phyloP scores from a whole-genome alignment of 1,140 invertebrate genomes.

The Macrobrachium rosenbergii region DNA sequence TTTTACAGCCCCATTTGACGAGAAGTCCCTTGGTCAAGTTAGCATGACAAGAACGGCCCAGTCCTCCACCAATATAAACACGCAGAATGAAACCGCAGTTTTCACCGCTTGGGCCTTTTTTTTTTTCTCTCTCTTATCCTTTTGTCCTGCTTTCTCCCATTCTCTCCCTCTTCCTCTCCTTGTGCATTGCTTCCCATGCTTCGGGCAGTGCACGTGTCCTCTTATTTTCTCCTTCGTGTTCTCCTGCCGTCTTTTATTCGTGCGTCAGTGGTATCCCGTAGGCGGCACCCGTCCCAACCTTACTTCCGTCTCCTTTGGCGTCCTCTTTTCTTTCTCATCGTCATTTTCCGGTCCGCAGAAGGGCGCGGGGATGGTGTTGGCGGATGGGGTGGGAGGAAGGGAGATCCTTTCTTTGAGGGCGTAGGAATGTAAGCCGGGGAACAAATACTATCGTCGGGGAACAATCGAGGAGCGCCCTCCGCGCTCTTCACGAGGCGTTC shows the following conservation, averaged over 20 bases:
- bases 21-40: too few species aligned
- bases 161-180: neutral
- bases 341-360: neutral
- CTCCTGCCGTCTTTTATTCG: neutral
- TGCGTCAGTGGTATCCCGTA: too few species aligned
- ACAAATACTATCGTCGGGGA: too few species aligned
- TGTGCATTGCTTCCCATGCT: neutral
- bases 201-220: neutral
- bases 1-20: too few species aligned
- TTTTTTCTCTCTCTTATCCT: constrained; percentile 5
- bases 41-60: too few species aligned
- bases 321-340: neutral
- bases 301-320: too few species aligned
- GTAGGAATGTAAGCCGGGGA: neutral
- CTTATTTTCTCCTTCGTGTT: neutral
- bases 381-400: neutral
- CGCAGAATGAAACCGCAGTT: too few species aligned
- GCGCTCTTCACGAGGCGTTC: neutral
- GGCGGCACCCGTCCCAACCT: too few species aligned
- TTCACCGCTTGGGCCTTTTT: neutral
- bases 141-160: constrained; percentile 31
- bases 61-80: too few species aligned
- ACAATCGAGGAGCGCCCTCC: neutral
- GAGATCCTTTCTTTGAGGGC: neutral
- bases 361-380: neutral